A percentile compares a stretch with the other conserved stretches of the same genome.
Conservation (phyloP, 1,140 invertebrate species). For the Ostrea denselamellosa region DNA sequence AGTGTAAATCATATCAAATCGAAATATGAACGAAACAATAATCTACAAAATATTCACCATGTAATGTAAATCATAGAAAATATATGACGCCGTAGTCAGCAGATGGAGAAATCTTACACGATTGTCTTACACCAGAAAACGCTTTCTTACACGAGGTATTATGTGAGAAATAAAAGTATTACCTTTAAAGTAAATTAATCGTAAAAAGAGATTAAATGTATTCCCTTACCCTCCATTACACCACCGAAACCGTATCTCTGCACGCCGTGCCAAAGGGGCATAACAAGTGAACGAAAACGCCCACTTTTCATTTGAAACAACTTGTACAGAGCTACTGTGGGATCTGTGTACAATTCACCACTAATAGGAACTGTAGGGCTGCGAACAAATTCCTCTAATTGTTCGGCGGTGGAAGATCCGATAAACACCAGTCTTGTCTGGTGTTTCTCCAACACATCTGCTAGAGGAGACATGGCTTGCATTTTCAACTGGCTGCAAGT, state of each 20-base stretch:
- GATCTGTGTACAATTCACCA: conserved; percentile 58
- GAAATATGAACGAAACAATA: no score
- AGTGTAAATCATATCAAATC: no score
- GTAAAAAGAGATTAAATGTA: neutral
- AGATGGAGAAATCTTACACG: no score
- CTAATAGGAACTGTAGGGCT: conserved; percentile 2
- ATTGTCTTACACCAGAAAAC: no score
- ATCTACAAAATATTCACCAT: no score
- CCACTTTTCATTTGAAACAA: conserved; percentile 55
- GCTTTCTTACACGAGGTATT: no score
- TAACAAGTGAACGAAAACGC: conserved; percentile 54
- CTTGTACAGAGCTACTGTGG: conserved; percentile 46
- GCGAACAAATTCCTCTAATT: conserved; percentile 52
- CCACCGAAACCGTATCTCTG: conserved; percentile 50
- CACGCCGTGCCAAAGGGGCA: conserved; percentile 47
- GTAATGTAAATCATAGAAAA: no score
- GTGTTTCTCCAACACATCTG: conserved; percentile 36
- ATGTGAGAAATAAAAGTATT: no score
- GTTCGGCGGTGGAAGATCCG: conserved; percentile 50
- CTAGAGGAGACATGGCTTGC: conserved; percentile 52
- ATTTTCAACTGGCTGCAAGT: conserved; percentile 54
- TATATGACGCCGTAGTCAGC: no score
- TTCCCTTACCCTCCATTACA: neutral
- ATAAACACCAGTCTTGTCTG: conserved; percentile 56
- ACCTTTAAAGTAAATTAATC: no score